Evolutionary conservation across 2,888 invertebrate species (phyloP).

Genomic region (Ormyrus pomaceus): DNA sequence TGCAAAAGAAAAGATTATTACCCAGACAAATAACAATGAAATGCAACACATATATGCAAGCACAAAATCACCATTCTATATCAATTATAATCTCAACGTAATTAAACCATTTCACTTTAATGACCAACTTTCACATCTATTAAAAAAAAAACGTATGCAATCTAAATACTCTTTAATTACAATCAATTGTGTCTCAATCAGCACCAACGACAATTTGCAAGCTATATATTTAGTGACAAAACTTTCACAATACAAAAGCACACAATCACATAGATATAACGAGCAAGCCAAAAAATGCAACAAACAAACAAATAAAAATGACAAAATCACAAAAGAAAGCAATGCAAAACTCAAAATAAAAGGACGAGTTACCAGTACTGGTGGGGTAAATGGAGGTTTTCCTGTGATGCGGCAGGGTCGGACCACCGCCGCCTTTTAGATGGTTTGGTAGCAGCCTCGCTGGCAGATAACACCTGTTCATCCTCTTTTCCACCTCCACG

Average conservation of each 20-base stretch:
- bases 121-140: too few species aligned
- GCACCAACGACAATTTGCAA: too few species aligned
- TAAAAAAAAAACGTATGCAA: too few species aligned
- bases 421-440: slow-evolving; percentile 66
- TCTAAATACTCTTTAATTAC: too few species aligned
- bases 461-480: slow-evolving; percentile 84
- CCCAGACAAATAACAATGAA: too few species aligned
- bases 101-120: too few species aligned
- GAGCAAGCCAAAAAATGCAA: slow-evolving; percentile 24
- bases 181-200: too few species aligned
- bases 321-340: slow-evolving; percentile 23
- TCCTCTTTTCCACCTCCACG: slow-evolving; percentile 92
- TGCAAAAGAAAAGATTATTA: too few species aligned
- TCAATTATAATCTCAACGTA: too few species aligned
- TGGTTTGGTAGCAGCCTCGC: slow-evolving; percentile 80
- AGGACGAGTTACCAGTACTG: slow-evolving; percentile 70
- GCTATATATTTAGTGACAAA: neutral
- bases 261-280: slow-evolving; percentile 26
- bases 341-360: slow-evolving; percentile 28
- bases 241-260: slow-evolving; percentile 22
- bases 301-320: slow-evolving; percentile 21
- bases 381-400: slow-evolving; percentile 73
- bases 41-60: too few species aligned
- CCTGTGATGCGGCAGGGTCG: slow-evolving; percentile 73
- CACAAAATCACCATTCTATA: too few species aligned